Conservation (phyloP, 2,888 invertebrate genomes). For the Gari tellinella region DNA sequence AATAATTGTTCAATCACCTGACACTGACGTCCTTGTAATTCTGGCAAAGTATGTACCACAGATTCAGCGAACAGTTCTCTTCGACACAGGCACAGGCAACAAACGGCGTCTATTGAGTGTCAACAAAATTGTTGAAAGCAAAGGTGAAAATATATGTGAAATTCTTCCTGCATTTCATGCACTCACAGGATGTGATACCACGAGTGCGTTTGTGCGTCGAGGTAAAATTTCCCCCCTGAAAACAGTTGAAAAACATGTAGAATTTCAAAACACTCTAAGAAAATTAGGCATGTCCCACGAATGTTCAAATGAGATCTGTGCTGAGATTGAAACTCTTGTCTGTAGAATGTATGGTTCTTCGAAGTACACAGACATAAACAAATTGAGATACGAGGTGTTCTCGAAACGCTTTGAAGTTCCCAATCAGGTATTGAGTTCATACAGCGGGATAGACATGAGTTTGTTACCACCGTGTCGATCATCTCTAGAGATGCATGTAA, state of each 20-base stretch:
- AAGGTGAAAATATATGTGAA: conserved; percentile 24
- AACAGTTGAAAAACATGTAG: not conserved
- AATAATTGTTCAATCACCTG: conserved; percentile 46
- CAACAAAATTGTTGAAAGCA: conserved; percentile 8
- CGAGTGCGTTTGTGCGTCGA: conserved; percentile 37
- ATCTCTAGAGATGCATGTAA: conserved; percentile 37
- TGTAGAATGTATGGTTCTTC: no score
- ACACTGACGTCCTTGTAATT: conserved; percentile 40
- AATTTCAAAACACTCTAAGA: no score
- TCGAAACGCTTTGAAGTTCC: no score
- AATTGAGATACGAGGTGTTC: no score
- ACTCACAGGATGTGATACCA: conserved; percentile 43
- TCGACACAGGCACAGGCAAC: conserved; percentile 42
- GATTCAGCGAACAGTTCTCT: conserved; percentile 13
- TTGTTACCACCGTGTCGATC: conserved; percentile 8
- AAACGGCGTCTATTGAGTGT: conserved; percentile 34
- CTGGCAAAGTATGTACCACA: conserved; percentile 2
- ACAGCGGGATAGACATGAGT: no score
- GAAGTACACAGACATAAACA: no score
- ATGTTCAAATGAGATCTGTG: no score
- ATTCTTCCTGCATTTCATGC: conserved; percentile 30
- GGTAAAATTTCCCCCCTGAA: conserved; percentile 30
- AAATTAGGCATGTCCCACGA: no score
- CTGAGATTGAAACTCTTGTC: no score
- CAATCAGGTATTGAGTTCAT: no score